Evolutionary conservation across 2,888 invertebrate genomes (phyloP).

Genomic region (Micropterix aruncella): DNA sequence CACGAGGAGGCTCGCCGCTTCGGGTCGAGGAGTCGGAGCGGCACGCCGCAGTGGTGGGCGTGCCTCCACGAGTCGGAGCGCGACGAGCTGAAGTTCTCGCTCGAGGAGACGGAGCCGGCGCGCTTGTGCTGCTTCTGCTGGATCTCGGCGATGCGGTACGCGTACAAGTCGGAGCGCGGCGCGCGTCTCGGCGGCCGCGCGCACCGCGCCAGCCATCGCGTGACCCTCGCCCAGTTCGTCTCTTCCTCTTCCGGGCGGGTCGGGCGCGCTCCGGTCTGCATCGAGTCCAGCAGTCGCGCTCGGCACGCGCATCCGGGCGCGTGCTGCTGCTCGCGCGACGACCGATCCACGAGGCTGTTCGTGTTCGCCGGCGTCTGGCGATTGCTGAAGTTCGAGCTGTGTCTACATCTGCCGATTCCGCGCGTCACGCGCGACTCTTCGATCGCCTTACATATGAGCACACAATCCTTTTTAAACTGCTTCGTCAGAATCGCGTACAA

Average conservation of each 20-base stretch:
- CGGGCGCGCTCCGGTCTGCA: constrained; percentile 12
- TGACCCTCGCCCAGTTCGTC: constrained; percentile 30
- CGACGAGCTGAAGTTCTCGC: constrained; percentile 81
- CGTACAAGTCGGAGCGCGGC: constrained; percentile 49
- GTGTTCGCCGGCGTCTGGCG: constrained; percentile 78
- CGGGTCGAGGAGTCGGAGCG: constrained; percentile 56
- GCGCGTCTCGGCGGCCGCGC: constrained; percentile 16
- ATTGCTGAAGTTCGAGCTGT: constrained; percentile 79
- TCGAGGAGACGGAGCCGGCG: constrained; percentile 73
- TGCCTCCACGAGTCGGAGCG: constrained; percentile 80
- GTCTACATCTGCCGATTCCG: constrained; percentile 73
- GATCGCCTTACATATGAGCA: constrained; percentile 88
- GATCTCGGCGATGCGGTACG: constrained; percentile 62
- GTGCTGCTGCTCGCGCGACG: constrained; percentile 57
- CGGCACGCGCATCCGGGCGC: constrained; percentile 43
- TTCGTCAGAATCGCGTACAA: constrained; percentile 95
- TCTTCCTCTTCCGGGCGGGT: constrained; percentile 23
- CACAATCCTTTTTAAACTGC: constrained; percentile 95
- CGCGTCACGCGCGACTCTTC: constrained; percentile 86
- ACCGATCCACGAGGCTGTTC: constrained; percentile 68
- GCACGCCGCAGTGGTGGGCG: constrained; percentile 62
- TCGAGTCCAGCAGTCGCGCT: constrained; percentile 26
- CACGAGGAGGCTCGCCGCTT: constrained; percentile 75
- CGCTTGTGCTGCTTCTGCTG: constrained; percentile 63
- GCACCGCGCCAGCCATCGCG: constrained; percentile 19